A percentile compares a stretch with the other conserved stretches of the same genome.
Evolutionary conservation across 2,888 invertebrate species (phyloP).

Genomic region (Hyles lineata): DNA sequence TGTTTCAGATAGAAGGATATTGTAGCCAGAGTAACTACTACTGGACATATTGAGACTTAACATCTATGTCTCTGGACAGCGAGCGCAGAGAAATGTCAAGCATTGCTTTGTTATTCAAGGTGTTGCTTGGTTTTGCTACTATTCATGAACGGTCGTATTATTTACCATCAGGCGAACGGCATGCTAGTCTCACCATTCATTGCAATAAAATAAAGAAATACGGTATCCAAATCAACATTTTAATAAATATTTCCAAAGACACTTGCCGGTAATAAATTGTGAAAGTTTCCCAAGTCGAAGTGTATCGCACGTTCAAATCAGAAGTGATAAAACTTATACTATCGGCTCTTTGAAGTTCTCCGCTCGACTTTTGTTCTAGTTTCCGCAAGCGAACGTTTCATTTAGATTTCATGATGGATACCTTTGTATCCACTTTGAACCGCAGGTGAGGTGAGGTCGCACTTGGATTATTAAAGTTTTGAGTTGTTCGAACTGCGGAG

Average conservation of each 20-base stretch:
- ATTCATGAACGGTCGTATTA: too few species aligned
- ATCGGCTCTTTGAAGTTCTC: background rate
- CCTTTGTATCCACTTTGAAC: background rate
- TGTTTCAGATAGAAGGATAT: too few species aligned
- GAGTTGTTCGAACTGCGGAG: background rate
- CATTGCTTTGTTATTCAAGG: too few species aligned
- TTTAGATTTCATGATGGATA: background rate
- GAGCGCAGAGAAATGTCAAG: too few species aligned
- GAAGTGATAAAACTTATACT: slow-evolving; percentile 1
- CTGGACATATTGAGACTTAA: too few species aligned
- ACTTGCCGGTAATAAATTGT: background rate
- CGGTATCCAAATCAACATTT: too few species aligned
- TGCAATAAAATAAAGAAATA: too few species aligned
- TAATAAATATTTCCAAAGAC: background rate
- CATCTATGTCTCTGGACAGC: too few species aligned
- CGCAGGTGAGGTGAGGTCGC: background rate
- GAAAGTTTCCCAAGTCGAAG: background rate
- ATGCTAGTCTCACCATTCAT: too few species aligned
- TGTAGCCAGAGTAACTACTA: too few species aligned
- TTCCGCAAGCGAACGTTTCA: background rate
- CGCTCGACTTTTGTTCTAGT: background rate
- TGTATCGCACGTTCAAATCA: slow-evolving; percentile 8
- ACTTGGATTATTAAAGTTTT: background rate
- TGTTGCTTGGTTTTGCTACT: too few species aligned
- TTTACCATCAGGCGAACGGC: too few species aligned